phyloP scores from a whole-genome alignment of 2,797 vertebrate genomes.

The Syngnathus acus region DNA sequence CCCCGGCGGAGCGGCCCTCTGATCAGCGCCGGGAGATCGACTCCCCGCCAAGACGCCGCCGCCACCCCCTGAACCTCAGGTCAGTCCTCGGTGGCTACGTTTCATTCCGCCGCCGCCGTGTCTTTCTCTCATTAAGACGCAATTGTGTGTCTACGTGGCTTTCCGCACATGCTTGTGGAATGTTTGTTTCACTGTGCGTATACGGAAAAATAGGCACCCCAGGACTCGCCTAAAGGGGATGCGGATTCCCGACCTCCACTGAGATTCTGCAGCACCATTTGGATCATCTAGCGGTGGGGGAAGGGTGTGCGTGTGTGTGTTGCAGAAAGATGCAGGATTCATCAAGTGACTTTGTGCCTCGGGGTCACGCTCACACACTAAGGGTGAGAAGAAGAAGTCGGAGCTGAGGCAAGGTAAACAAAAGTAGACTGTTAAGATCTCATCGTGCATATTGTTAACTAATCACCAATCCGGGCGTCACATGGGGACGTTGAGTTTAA shows the following conservation, averaged over 20 bases:
- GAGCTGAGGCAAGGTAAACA: constrained; percentile 65
- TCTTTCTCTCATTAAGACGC: constrained; percentile 66
- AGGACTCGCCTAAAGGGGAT: constrained; percentile 76
- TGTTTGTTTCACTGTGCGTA: constrained; percentile 31
- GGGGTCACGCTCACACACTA: constrained; percentile 57
- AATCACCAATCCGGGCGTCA: constrained; percentile 61
- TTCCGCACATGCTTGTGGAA: constrained; percentile 21
- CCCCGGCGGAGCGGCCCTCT: constrained; percentile 56
- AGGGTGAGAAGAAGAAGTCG: constrained; percentile 47
- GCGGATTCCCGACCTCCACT: constrained; percentile 64
- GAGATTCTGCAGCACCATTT: constrained; percentile 62
- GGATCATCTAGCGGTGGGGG: constrained; percentile 55
- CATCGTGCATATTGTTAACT: constrained; percentile 70
- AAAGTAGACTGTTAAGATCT: constrained; percentile 63
- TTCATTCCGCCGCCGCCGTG: constrained; percentile 64
- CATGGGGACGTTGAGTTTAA: constrained; percentile 55
- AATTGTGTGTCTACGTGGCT: constrained; percentile 28
- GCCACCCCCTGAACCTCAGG: constrained; percentile 65
- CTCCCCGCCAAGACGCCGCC: constrained; percentile 56
- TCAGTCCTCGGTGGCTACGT: constrained; percentile 72
- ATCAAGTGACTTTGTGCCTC: constrained; percentile 72
- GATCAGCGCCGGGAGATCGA: constrained; percentile 66
- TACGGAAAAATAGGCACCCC: constrained; percentile 64
- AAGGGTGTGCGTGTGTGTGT: constrained; percentile 23
- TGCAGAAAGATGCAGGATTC: constrained; percentile 49